Evolutionary conservation across 2,888 invertebrate genomes (phyloP).

Genomic region (Celastrina argiolus): DNA sequence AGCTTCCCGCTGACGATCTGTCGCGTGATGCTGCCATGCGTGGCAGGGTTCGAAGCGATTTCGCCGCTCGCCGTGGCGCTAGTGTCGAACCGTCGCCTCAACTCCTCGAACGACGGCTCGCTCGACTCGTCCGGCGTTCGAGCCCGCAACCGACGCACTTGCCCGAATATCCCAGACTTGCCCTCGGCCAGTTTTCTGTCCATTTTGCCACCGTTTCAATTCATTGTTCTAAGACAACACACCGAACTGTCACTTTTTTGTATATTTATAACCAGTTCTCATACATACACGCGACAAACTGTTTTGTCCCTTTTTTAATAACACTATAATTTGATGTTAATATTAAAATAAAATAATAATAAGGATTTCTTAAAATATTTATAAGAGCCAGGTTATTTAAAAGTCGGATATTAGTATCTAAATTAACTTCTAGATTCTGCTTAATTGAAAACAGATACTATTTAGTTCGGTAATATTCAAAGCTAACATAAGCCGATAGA

Average conservation of each 20-base stretch:
- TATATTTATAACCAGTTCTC: not conserved
- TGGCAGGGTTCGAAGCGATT: slow-evolving; percentile 66
- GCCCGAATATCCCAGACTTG: slow-evolving; percentile 53
- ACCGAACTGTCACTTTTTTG: slow-evolving; percentile 23
- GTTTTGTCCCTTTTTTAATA: not conserved
- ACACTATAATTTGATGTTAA: not conserved
- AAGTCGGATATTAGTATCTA: no score
- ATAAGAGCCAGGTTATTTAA: no score
- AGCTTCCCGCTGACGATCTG: slow-evolving; percentile 77
- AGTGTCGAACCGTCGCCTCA: slow-evolving; percentile 65
- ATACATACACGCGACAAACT: slow-evolving; percentile 6
- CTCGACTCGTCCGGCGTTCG: slow-evolving; percentile 54
- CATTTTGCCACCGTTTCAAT: slow-evolving; percentile 36
- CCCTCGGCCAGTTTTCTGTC: slow-evolving; percentile 40
- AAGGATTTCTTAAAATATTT: no score
- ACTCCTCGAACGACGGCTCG: slow-evolving; percentile 66
- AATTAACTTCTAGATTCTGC: no score
- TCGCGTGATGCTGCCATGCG: slow-evolving; percentile 70
- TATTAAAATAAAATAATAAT: no score
- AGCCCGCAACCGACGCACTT: slow-evolving; percentile 48
- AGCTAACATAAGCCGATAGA: no score
- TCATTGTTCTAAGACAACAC: slow-evolving; percentile 27
- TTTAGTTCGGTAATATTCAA: no score
- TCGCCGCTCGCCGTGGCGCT: slow-evolving; percentile 62
- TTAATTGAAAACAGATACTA: no score